Evolutionary conservation across 2,888 invertebrate species (phyloP), one percentile per base, ranked within the genome.

Genomic region (Prosopocoilus inquinatus): DNA sequence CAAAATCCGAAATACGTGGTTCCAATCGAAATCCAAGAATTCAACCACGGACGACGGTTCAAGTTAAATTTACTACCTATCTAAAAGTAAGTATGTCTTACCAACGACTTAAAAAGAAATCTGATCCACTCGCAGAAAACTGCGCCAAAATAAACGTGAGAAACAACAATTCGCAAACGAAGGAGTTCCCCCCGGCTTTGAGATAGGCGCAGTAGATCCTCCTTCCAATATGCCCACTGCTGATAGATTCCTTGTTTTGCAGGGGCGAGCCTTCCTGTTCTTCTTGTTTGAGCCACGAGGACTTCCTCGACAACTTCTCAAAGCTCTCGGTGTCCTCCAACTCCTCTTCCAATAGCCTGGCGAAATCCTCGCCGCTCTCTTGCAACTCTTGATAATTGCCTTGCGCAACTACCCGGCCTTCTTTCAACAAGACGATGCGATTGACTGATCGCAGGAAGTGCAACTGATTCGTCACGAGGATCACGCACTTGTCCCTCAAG

Each of bases 91-190:
- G 47, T 5, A 28, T 41, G 33, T 68, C 77, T 78, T 66, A 87
- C 91, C 91, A 92, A 69, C 83, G 85, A 4, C 88, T 84, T 5
- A 91, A 82, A 80, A 90, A 93, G 77, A 86, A 91, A 73, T 93
- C 93, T 1, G 87, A 84, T 4, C 83, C 82, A 8, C 90, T 91
- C 1, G 87, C 89, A 36, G 87, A 75, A 4, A 83, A 65, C 76
- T 92, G 92, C 1, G 90, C 82, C 0, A 86, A 59, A 13, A 86
- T 64, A 62, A 88, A 90, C 28, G 88, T 81, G 2, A 83, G 44
- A 2, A 86, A 60, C 75, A 91, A 81, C 0, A 84, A 70, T 12
- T 81, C 64, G 34, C 88, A 81, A 2, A 86, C 66, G 44, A 82
- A 78, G 60, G 82, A 82, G 61, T 86, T 84, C 0, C 91, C 91